Conservation (phyloP, 2,113 vertebrate species). For the Lophotis ruficrista region DNA sequence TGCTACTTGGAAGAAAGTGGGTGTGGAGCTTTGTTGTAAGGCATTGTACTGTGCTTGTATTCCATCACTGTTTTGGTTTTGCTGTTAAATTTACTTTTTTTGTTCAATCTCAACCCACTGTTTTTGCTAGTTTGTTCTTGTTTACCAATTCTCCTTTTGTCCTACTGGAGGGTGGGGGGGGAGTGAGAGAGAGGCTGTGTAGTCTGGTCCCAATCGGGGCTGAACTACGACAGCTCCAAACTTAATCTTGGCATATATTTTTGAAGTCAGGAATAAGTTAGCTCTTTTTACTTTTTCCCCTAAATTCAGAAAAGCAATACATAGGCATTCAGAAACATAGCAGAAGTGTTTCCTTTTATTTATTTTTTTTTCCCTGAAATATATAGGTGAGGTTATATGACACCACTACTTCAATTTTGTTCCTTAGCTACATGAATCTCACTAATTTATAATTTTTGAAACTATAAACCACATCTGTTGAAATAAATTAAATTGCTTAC, state of each 20-base stretch:
- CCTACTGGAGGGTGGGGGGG: too few relatives aligned
- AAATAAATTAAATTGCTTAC: not conserved
- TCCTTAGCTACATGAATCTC: not conserved
- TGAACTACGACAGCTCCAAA: too few relatives aligned
- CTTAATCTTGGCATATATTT: not conserved
- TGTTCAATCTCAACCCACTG: too few relatives aligned
- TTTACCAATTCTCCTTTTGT: too few relatives aligned
- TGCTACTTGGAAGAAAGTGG: too few relatives aligned
- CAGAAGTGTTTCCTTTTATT: not conserved
- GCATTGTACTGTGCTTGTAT: too few relatives aligned
- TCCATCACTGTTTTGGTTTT: too few relatives aligned
- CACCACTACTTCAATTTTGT: not conserved
- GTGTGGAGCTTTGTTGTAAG: too few relatives aligned
- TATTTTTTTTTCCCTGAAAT: not conserved
- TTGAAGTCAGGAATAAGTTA: not conserved
- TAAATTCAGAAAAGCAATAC: not conserved
- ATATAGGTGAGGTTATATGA: not conserved
- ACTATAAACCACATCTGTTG: not conserved
- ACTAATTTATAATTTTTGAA: not conserved
- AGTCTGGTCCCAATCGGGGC: too few relatives aligned
- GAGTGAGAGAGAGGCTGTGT: too few relatives aligned
- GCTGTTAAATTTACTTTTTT: too few relatives aligned
- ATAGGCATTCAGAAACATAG: not conserved
- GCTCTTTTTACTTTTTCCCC: not conserved
- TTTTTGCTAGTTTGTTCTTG: too few relatives aligned